These are phyloP conservation scores for Brienomyrus longianalis DNA, from an alignment of 2,113 vertebrate species.

Conservation along the genomic window DNA sequence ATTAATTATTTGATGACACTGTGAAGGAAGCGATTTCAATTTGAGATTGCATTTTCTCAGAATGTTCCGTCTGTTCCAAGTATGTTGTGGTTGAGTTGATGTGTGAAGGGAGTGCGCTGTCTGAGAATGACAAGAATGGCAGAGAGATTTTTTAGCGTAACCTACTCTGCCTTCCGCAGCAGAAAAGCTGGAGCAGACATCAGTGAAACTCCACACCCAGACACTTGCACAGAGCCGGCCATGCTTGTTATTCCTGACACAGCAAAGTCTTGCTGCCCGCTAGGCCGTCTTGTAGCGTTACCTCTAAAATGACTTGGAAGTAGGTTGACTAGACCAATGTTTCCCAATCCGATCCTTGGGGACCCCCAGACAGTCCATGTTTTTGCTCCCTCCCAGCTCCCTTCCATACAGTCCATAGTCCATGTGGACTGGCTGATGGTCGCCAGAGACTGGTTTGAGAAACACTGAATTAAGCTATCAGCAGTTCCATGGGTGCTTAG, in stretches of 20 bases:
- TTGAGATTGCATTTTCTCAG: not conserved
- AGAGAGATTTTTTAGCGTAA: not conserved
- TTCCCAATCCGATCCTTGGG: not conserved
- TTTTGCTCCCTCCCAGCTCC: not conserved
- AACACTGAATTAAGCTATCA: not conserved
- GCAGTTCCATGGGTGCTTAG: too few relatives aligned
- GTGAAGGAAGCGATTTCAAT: not conserved
- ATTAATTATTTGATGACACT: not conserved
- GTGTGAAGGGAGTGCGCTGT: not conserved
- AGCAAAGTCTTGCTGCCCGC: not conserved
- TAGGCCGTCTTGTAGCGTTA: not conserved
- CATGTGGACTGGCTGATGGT: not conserved
- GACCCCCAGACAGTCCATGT: not conserved
- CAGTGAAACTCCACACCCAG: conserved; percentile 11
- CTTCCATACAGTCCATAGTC: not conserved
- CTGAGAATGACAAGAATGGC: conserved; percentile 20
- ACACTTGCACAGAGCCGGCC: not conserved
- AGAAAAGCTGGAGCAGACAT: not conserved
- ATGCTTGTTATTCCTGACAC: not conserved
- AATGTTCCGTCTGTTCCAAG: not conserved
- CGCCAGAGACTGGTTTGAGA: not conserved
- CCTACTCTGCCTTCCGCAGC: not conserved
- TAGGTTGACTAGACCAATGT: not conserved
- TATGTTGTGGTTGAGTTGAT: not conserved
- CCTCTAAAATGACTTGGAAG: not conserved